Percentiles rank a stretch among this genome's conserved stretches.
phyloP scores from a whole-genome alignment of 2,888 invertebrate genomes.

The Saturnia japonica region DNA sequence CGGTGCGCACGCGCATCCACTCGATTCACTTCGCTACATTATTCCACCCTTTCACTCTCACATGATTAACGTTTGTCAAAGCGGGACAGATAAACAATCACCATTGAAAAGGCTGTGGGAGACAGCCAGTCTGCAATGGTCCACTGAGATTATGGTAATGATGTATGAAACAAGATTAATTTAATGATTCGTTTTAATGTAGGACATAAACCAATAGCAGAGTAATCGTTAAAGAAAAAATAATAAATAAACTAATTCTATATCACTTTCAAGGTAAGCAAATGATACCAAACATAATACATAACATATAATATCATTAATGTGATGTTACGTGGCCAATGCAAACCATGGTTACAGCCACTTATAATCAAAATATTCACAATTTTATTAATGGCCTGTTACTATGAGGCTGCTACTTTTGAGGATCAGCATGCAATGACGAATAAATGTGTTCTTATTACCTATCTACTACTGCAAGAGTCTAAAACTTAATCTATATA shows the following conservation, averaged over 20 bases:
- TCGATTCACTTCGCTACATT: slow-evolving; percentile 18
- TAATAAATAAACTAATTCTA: background rate
- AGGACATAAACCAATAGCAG: background rate
- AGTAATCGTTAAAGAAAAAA: background rate
- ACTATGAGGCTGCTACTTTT: too few species aligned
- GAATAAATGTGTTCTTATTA: too few species aligned
- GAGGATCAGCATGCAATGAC: background rate
- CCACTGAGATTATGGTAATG: slow-evolving; percentile 9
- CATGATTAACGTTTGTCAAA: background rate
- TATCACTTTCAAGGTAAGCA: background rate
- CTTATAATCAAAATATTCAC: background rate
- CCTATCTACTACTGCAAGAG: too few species aligned
- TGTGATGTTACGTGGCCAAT: background rate
- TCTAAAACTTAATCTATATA: too few species aligned
- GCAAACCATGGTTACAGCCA: background rate
- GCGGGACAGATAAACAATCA: slow-evolving; percentile 19
- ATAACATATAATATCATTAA: background rate
- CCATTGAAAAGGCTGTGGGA: slow-evolving; percentile 19
- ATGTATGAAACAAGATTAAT: slow-evolving; percentile 16
- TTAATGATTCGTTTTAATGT: slow-evolving; percentile 11
- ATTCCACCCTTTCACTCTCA: slow-evolving; percentile 17
- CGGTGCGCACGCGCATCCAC: slow-evolving; percentile 23
- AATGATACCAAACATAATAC: background rate
- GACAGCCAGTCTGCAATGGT: slow-evolving; percentile 17
- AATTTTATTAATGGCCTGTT: too few species aligned